Evolutionary conservation across 1,140 invertebrate genomes (phyloP).

Genomic region (Papilio machaon): DNA sequence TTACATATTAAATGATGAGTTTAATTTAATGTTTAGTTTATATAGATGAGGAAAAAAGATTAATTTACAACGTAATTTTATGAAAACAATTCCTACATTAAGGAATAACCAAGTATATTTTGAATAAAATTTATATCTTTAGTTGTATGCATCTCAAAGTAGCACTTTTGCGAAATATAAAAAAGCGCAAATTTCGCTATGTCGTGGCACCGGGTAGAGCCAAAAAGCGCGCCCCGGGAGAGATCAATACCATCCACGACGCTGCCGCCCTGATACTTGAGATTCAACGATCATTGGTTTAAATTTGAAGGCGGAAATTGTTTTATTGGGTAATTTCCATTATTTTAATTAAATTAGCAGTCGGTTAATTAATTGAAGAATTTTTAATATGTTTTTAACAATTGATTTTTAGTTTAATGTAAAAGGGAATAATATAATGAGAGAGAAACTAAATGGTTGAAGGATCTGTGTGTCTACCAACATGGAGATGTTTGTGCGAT

Average conservation of each 20-base stretch:
- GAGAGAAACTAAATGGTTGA: too few relatives aligned
- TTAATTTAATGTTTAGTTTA: neutral
- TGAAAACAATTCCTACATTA: too few relatives aligned
- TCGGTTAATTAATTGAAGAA: too few relatives aligned
- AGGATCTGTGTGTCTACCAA: too few relatives aligned
- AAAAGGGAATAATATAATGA: too few relatives aligned
- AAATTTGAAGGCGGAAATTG: neutral
- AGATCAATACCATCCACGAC: constrained; percentile 56
- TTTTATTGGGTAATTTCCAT: neutral
- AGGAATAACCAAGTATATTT: too few relatives aligned
- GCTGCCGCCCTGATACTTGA: constrained; percentile 52
- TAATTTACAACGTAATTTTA: too few relatives aligned
- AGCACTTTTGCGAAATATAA: constrained; percentile 37
- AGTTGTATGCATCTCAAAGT: neutral
- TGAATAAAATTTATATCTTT: neutral
- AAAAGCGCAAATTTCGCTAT: constrained; percentile 54
- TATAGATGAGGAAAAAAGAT: neutral
- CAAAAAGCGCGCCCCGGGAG: constrained; percentile 48
- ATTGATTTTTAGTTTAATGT: too few relatives aligned
- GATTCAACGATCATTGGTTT: neutral
- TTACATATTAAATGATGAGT: neutral
- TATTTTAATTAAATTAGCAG: neutral
- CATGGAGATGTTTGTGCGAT: too few relatives aligned
- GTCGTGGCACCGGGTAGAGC: constrained; percentile 56
- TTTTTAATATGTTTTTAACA: too few relatives aligned